Percentiles rank a stretch among this genome's conserved stretches.
Evolutionary conservation across 2,113 vertebrate species (phyloP).

Genomic region (Tenrec ecaudatus): DNA sequence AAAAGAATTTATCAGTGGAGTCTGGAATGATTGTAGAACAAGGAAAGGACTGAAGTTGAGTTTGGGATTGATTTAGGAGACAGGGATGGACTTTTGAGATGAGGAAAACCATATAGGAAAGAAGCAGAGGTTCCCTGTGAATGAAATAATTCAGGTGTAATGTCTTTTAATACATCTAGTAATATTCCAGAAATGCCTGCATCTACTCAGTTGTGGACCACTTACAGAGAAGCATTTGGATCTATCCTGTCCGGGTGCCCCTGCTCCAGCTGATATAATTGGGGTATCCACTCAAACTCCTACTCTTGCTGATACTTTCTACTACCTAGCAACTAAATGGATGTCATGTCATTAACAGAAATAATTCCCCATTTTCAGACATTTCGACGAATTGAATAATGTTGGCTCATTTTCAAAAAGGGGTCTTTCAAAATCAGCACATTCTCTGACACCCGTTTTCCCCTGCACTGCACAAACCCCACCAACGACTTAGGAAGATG

Average conservation of each 20-base stretch:
- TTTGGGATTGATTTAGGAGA: constrained; percentile 27
- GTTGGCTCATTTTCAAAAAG: constrained; percentile 72
- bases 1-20: neutral
- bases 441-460: constrained; percentile 69
- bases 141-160: constrained; percentile 21
- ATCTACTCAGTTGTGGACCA: neutral
- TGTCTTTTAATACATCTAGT: constrained; percentile 29
- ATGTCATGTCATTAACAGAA: constrained; percentile 74
- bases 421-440: constrained; percentile 20
- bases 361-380: constrained; percentile 34
- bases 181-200: constrained; percentile 24
- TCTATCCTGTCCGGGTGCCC: constrained; percentile 11
- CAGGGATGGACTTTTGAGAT: constrained; percentile 16
- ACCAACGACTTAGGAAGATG: constrained; percentile 66
- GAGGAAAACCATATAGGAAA: constrained; percentile 21
- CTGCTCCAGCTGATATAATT: neutral
- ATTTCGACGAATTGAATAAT: constrained; percentile 65
- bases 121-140: constrained; percentile 2
- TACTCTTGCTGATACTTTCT: constrained; percentile 24
- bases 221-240: constrained; percentile 56
- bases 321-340: constrained; percentile 64
- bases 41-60: neutral
- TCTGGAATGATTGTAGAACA: constrained; percentile 25
- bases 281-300: constrained; percentile 16
- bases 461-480: constrained; percentile 40